Evolutionary conservation across 2,797 vertebrate genomes (phyloP).

Genomic region (Erpetoichthys calabaricus): DNA sequence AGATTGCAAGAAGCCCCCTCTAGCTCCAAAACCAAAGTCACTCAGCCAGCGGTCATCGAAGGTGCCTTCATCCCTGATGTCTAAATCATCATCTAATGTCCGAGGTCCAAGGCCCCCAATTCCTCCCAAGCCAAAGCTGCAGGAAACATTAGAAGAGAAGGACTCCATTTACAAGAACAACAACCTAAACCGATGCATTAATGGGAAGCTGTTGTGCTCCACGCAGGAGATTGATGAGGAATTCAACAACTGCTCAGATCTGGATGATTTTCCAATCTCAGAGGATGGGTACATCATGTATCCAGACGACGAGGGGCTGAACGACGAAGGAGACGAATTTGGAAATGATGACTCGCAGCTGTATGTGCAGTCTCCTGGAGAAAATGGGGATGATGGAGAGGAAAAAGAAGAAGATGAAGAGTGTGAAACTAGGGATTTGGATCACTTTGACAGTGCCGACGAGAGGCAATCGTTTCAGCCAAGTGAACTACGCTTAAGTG

Average conservation of each 20-base stretch:
- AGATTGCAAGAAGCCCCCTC: conserved; percentile 74
- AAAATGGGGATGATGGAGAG: conserved; percentile 17
- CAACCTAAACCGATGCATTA: conserved; percentile 45
- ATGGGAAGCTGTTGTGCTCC: conserved; percentile 52
- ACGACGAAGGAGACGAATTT: conserved; percentile 21
- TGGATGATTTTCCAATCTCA: conserved; percentile 24
- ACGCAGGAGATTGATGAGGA: conserved; percentile 42
- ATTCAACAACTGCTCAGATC: conserved; percentile 24
- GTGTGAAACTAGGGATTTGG: too few species aligned
- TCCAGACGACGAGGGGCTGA: conserved; percentile 19
- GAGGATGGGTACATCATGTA: conserved; percentile 31
- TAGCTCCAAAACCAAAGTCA: conserved; percentile 73
- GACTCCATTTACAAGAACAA: conserved; percentile 36
- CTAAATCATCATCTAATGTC: conserved; percentile 49
- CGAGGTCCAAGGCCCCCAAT: conserved; percentile 74
- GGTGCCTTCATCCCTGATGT: conserved; percentile 47
- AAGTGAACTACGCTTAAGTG: conserved; percentile 6
- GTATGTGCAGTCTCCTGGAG: conserved; percentile 14
- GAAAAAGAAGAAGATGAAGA: conserved; percentile 18
- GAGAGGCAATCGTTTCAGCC: too few species aligned
- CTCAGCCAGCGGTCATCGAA: conserved; percentile 47
- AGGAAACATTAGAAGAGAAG: conserved; percentile 40
- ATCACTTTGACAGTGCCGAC: too few species aligned
- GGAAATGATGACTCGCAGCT: conserved; percentile 18
- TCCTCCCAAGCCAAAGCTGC: conserved; percentile 73